Evolutionary conservation across 30 jellyfish, hydroid and myxozoan genomes (phyloP).

Genomic region (Pelagia noctiluca): DNA sequence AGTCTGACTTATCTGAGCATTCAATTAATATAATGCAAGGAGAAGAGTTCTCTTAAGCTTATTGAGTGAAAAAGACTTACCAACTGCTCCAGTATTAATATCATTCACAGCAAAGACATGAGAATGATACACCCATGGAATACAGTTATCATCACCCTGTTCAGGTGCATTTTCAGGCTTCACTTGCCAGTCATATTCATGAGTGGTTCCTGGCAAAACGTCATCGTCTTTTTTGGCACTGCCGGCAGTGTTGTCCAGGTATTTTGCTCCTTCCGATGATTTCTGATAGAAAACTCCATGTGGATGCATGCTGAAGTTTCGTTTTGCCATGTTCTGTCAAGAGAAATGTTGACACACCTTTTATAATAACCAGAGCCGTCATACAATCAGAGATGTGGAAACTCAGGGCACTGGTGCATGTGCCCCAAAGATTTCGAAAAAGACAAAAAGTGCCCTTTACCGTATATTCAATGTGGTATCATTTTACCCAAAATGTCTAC

Average conservation of each 20-base stretch:
- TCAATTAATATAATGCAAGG: too few species aligned
- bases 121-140: conserved; percentile 72
- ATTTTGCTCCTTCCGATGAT: conserved; percentile 67
- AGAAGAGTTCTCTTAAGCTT: too few species aligned
- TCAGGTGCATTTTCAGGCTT: conserved; percentile 64
- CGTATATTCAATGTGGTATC: too few species aligned
- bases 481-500: too few species aligned
- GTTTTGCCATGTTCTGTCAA: conserved; percentile 48
- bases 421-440: too few species aligned
- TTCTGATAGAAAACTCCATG: conserved; percentile 68
- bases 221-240: conserved; percentile 37
- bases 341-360: too few species aligned
- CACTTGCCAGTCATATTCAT: conserved; percentile 46
- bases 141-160: conserved; percentile 62
- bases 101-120: conserved; percentile 58
- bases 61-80: conserved; percentile 10
- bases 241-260: conserved; percentile 55
- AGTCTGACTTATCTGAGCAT: neutral
- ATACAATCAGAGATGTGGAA: too few species aligned
- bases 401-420: too few species aligned
- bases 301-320: conserved; percentile 69
- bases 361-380: too few species aligned
- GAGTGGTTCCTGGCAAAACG: conserved; percentile 53
- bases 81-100: conserved; percentile 65
- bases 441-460: too few species aligned